Evolutionary conservation across 2,113 vertebrate genomes (phyloP).

Genomic region (Passer domesticus): DNA sequence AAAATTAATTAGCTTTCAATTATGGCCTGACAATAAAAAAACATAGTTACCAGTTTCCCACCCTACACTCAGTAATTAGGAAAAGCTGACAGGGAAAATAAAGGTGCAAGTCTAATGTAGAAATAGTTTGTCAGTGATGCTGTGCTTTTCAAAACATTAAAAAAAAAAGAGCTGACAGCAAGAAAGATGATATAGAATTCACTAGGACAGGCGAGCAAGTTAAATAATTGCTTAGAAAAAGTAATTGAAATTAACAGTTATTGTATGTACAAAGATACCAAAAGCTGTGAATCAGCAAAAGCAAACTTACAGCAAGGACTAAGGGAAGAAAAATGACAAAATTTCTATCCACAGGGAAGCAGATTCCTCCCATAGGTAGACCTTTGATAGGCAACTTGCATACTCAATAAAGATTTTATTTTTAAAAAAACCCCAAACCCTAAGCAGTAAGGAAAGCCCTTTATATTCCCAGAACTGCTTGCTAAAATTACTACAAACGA

Average conservation of each 20-base stretch:
- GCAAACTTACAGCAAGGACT: background rate
- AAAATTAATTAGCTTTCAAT: background rate
- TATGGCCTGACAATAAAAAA: background rate
- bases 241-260: background rate
- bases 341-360: background rate
- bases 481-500: background rate
- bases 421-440: background rate
- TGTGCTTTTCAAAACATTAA: background rate
- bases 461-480: background rate
- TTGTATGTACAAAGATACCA: background rate
- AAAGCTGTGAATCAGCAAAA: background rate
- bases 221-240: background rate
- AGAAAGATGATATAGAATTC: background rate
- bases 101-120: background rate
- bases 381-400: background rate
- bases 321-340: background rate
- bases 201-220: background rate
- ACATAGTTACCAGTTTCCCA: background rate
- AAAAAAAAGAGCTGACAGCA: background rate
- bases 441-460: background rate
- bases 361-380: background rate
- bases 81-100: background rate
- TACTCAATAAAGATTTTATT: background rate
- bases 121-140: background rate
- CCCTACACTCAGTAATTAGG: background rate